Conservation (phyloP, 2,113 vertebrate genomes). For the Uria aalge region DNA sequence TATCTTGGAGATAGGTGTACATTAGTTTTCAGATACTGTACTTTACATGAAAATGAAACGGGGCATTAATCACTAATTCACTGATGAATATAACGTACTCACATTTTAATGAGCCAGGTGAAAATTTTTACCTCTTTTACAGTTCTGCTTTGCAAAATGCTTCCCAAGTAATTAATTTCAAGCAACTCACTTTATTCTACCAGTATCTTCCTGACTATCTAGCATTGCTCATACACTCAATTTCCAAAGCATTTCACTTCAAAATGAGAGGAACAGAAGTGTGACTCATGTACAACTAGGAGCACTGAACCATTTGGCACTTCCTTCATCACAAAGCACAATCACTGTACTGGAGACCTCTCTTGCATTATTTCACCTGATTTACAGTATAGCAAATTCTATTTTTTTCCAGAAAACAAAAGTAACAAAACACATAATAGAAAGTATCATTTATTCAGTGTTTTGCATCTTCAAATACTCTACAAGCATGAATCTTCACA, state of each 20-base stretch:
- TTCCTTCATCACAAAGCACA: conserved; percentile 25
- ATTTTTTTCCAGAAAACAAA: not conserved
- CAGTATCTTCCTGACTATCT: conserved; percentile 14
- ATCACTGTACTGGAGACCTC: not conserved
- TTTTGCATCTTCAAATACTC: not conserved
- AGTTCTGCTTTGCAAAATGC: conserved; percentile 26
- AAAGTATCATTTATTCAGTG: not conserved
- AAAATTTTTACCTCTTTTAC: conserved; percentile 32
- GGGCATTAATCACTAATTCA: conserved; percentile 25
- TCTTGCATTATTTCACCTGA: not conserved
- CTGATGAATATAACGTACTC: not conserved
- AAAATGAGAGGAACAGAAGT: conserved; percentile 9
- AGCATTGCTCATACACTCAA: conserved; percentile 13
- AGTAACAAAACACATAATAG: not conserved
- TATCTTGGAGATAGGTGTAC: not conserved
- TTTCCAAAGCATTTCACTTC: conserved; percentile 57
- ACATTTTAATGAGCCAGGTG: conserved; percentile 10
- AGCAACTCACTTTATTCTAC: conserved; percentile 35
- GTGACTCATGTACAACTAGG: not conserved
- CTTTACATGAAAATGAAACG: conserved; percentile 29
- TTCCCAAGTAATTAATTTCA: conserved; percentile 58
- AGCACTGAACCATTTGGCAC: conserved; percentile 1
- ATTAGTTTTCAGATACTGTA: not conserved
- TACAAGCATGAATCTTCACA: not conserved
- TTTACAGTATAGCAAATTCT: not conserved